Conservation (phyloP, 2,888 invertebrate genomes). For the Poecilobothrus nobilitatus region DNA sequence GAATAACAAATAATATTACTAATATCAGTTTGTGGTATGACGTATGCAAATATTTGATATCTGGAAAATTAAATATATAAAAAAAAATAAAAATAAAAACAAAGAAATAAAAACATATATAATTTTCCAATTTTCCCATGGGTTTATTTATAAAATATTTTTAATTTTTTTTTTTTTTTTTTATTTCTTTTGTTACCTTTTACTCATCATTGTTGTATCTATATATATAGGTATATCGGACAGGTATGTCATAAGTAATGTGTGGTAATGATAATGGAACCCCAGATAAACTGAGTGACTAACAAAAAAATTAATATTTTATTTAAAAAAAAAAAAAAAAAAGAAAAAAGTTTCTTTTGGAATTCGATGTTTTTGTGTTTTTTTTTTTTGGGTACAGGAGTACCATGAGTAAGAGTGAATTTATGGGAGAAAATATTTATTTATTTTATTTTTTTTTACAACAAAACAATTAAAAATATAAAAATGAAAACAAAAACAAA, state of each 20-base stretch:
- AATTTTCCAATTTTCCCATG: not conserved
- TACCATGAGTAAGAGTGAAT: too few species aligned
- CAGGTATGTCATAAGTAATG: not conserved
- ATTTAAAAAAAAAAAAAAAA: not conserved
- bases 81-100: not conserved
- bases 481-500: too few species aligned
- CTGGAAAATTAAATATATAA: not conserved
- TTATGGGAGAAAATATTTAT: too few species aligned
- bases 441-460: too few species aligned
- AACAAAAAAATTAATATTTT: not conserved
- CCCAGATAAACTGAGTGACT: not conserved
- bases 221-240: not conserved
- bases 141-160: not conserved
- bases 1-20: not conserved
- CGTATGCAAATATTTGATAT: not conserved
- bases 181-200: not conserved
- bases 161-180: not conserved
- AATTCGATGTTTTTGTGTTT: too few species aligned
- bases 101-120: not conserved
- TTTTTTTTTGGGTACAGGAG: too few species aligned
- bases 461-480: too few species aligned
- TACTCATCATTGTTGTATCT: not conserved
- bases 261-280: not conserved
- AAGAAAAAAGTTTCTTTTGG: too few species aligned
- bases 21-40: constrained; percentile 4